Percentiles rank a stretch among this genome's conserved stretches.
These are phyloP conservation scores for Mungos mungo DNA, from an alignment of 2,113 vertebrate genomes.

Conservation along the genomic window DNA sequence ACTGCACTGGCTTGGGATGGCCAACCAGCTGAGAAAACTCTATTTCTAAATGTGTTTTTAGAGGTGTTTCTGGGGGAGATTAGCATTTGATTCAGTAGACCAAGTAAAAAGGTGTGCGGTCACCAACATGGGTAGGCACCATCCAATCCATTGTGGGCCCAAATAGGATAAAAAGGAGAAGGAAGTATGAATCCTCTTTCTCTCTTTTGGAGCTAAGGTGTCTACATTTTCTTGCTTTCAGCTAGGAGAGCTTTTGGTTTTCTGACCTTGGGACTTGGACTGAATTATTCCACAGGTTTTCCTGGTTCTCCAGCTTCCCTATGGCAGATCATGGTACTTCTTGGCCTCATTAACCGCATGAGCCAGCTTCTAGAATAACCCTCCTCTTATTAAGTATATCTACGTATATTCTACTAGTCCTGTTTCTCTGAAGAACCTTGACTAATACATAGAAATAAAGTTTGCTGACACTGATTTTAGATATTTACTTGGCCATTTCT, in stretches of 20 bases:
- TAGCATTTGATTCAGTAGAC: neutral
- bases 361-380: neutral
- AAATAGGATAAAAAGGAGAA: neutral
- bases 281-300: neutral
- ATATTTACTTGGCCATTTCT: conserved; percentile 42
- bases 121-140: neutral
- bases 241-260: neutral
- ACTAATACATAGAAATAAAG: neutral
- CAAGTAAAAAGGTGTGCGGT: neutral
- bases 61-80: neutral
- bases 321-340: neutral
- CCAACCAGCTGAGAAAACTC: neutral
- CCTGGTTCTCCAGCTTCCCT: neutral
- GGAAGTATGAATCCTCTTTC: neutral
- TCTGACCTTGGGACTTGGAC: neutral
- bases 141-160: neutral
- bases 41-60: neutral
- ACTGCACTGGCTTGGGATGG: neutral
- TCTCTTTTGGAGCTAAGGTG: neutral
- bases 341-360: neutral
- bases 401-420: neutral
- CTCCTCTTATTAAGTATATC: neutral
- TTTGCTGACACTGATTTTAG: conserved; percentile 44
- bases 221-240: neutral
- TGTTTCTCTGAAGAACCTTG: neutral